Conservation (phyloP, 2,888 invertebrate genomes). For the Bellardia pandia region DNA sequence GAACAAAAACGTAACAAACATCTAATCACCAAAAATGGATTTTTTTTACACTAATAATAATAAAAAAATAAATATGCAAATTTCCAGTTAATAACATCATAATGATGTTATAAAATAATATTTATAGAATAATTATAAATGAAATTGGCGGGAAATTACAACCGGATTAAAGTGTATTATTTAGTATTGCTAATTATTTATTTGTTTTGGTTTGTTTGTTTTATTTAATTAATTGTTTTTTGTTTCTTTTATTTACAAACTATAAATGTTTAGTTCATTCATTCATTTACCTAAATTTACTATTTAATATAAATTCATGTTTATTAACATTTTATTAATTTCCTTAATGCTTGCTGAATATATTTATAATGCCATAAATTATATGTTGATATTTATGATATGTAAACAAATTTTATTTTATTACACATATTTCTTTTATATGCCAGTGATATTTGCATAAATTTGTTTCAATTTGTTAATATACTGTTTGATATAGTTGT, state of each 20-base stretch:
- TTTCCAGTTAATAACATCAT: conserved; percentile 24
- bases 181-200: conserved; percentile 4
- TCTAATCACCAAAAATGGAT: neutral
- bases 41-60: neutral
- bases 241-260: neutral
- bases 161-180: conserved; percentile 60
- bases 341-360: conserved; percentile 3
- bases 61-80: neutral
- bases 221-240: conserved; percentile 39
- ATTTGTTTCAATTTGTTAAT: neutral
- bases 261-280: conserved; percentile 9
- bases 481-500: neutral
- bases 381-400: neutral
- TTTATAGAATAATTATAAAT: conserved; percentile 27
- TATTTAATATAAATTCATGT: neutral
- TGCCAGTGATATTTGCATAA: neutral
- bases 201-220: conserved; percentile 9
- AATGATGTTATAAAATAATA: conserved; percentile 29
- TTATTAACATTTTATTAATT: conserved; percentile 2
- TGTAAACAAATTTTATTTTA: conserved; percentile 1
- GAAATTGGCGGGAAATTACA: conserved; percentile 67
- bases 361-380: conserved; percentile 23
- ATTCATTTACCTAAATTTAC: conserved; percentile 2
- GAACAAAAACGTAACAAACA: neutral
- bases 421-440: no score